Percentiles rank a stretch among this genome's conserved stretches.
Conservation (phyloP, 2,797 vertebrate genomes). For the Delichon dasypus region DNA sequence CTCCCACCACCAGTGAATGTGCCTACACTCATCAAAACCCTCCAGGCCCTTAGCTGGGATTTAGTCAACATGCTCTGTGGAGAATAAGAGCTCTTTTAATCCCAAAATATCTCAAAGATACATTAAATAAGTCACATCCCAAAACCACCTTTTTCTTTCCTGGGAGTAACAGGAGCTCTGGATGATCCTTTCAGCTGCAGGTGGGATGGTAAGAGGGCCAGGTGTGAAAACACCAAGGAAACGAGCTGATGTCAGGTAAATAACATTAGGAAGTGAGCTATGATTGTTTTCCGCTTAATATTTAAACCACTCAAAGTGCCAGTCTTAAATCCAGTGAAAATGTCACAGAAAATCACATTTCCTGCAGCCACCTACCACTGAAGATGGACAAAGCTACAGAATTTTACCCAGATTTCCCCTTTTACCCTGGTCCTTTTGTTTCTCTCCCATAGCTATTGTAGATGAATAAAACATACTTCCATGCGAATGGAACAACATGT, state of each 20-base stretch:
- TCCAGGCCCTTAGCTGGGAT: not conserved
- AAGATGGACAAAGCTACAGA: not conserved
- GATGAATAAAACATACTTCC: constrained; percentile 46
- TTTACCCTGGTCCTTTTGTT: not conserved
- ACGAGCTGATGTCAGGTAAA: not conserved
- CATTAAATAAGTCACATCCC: not conserved
- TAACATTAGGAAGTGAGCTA: not conserved
- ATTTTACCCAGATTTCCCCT: not conserved
- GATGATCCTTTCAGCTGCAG: not conserved
- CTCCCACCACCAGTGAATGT: not conserved
- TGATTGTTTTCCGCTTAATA: not conserved
- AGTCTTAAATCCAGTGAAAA: not conserved
- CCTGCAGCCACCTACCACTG: not conserved
- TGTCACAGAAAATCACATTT: not conserved
- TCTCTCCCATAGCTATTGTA: not conserved
- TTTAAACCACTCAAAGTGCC: not conserved
- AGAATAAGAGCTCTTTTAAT: not conserved
- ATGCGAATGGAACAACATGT: constrained; percentile 5
- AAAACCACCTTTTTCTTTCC: not conserved
- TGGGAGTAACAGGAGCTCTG: not conserved
- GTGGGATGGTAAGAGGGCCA: not conserved
- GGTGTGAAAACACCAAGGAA: not conserved
- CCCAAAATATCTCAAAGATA: not conserved
- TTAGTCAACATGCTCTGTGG: not conserved
- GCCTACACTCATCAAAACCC: not conserved